These are phyloP conservation scores for Drosophila jambulina DNA, from an alignment of 1,140 invertebrate genomes.

Conservation along the genomic window DNA sequence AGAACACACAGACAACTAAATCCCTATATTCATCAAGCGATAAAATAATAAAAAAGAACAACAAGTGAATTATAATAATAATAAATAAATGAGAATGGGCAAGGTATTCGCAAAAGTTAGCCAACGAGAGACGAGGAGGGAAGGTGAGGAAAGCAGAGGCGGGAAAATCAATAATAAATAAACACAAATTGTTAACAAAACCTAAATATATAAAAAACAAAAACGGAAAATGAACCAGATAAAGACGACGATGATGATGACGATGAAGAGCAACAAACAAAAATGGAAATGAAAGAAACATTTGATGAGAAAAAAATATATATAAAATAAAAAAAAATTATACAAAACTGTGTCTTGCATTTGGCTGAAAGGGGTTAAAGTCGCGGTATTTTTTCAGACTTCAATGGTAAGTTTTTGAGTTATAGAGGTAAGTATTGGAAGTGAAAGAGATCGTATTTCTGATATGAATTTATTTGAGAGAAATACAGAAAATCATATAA, in stretches of 20 bases:
- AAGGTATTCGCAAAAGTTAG: not conserved
- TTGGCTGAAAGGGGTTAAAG: not conserved
- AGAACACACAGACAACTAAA: conserved; percentile 24
- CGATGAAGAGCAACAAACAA: conserved; percentile 62
- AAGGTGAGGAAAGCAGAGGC: not conserved
- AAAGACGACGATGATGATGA: conserved; percentile 26
- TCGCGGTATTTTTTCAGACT: not conserved
- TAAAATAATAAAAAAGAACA: conserved; percentile 30
- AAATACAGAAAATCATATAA: too few species aligned
- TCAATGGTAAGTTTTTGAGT: not conserved
- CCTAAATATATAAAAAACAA: conserved; percentile 31
- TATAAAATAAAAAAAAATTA: conserved; percentile 64
- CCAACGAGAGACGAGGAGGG: conserved; percentile 1
- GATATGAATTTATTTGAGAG: not conserved
- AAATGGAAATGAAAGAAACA: conserved; percentile 60
- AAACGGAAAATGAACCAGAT: conserved; percentile 24
- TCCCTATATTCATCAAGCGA: conserved; percentile 56
- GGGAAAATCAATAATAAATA: conserved; percentile 67
- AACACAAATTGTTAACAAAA: conserved; percentile 78
- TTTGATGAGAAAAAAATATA: conserved; percentile 69
- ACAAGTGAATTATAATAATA: conserved; percentile 29
- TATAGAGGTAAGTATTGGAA: not conserved
- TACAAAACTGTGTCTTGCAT: conserved; percentile 28
- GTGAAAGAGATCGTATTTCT: too few species aligned
- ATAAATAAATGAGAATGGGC: conserved; percentile 3